These are phyloP conservation scores for Leuciscus waleckii DNA, from an alignment of 2,797 vertebrate genomes.

Conservation along the genomic window DNA sequence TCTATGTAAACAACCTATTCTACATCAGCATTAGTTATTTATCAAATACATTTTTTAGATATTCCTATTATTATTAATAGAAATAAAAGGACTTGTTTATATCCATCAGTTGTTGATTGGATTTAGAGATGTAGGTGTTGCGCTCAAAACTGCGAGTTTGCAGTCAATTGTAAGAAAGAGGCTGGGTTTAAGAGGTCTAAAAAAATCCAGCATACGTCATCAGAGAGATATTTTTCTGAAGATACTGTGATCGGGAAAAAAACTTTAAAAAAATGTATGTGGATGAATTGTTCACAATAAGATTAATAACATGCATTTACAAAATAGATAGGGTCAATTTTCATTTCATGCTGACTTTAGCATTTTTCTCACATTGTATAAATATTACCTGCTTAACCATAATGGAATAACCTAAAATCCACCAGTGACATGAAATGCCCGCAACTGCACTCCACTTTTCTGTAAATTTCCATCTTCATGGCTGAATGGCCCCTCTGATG, in stretches of 20 bases:
- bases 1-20: not conserved
- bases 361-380: not conserved
- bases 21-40: not conserved
- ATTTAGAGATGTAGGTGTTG: not conserved
- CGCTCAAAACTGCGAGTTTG: not conserved
- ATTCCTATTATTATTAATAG: not conserved
- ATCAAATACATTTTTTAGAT: no score
- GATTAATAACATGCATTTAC: not conserved
- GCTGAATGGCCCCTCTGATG: slow-evolving; percentile 30
- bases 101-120: not conserved
- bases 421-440: not conserved
- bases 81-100: not conserved
- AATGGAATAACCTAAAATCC: not conserved
- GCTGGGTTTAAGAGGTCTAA: not conserved
- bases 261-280: not conserved
- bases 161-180: not conserved
- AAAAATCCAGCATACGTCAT: not conserved
- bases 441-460: not conserved
- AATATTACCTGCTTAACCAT: not conserved
- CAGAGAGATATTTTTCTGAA: no score
- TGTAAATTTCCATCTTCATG: slow-evolving; percentile 34
- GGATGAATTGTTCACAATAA: not conserved
- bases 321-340: not conserved
- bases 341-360: not conserved
- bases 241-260: not conserved